Base-by-base conservation (phyloP, 2,888 invertebrate species). In the Melanostoma mellinum region DNA sequence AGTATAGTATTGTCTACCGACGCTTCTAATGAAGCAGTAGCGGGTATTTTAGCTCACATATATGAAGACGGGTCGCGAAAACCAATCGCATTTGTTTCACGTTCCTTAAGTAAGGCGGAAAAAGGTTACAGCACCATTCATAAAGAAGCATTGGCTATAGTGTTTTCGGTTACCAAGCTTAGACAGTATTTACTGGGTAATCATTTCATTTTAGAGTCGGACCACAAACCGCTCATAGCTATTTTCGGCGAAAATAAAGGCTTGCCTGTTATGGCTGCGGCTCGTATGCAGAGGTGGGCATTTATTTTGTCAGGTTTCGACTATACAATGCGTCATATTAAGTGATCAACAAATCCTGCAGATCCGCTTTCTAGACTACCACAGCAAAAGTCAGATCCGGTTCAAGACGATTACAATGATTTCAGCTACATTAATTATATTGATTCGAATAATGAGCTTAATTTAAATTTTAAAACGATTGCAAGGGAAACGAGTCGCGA, bases 161-260 rank as follows among this genome's bases (percentile, higher is more conserved):
- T 20, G 20, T 20, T 20, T 20, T 20, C 20, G 20, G 20, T 20
- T 20, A 20, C 20, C 20, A 20, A 20, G 1, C 20, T 20, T 20
- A 20, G 20, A 20, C 20, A 20, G 20, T 20, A 20, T 20, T 20
- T 20, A 20, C 20, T 20, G 1, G 20, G 20, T 20, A 20, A 20
- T 20, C 20, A 20, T 20, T 20, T 20, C 0, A 67, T 53, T 42
- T 67, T 81, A 20, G 48, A 65, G 48, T 67, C 72, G 4, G 81
- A 81, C 32, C 76, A 81, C n/a, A 71, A 60, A 8, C 75, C 81
- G 3, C 50, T 80, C 5, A 38, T 80, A 53, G 44, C 61, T 1
- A 76, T 82, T 36, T 75, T 80, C 38, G 76, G 69, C 33, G 60
- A 61, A 20, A 73, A 63, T 35, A 75, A 75, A 65, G 75, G 75